Evolutionary conservation across 2,113 vertebrate genomes (phyloP), one percentile per base, ranked within the genome.

Genomic region (Eptesicus fuscus): DNA sequence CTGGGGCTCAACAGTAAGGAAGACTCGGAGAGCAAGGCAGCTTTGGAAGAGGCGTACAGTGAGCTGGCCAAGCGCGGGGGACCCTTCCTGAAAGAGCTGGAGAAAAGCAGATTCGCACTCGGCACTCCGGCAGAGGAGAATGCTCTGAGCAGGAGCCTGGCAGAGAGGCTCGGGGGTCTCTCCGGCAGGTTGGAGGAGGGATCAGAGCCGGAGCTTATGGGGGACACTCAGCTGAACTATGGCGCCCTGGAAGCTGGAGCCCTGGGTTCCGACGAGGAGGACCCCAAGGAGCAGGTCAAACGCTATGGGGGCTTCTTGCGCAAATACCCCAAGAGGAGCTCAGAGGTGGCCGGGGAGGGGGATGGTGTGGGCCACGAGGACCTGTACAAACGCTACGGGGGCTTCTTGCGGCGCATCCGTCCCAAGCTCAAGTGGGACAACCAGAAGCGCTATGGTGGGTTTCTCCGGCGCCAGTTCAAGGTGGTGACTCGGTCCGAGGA

Each of bases 351-450:
- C 0, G 49, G 96, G 92, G 82, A 97, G 40, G 61, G 98, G 94
- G 98, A 97, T 4, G 61, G n/a, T 40, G 83, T 56, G 74, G 97
- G 97, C 91, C 98, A 97, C 30, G 98, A 99, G 23, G 99, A 99
- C 97, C 98, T 99, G 59, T 99, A 99, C 97, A 99, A 99, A 96
- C 99, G 99, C 88, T 99, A 99, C 2, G 99, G 99, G 0, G 99
- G 99, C 79, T 99, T 99, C 98, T 97, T 99, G 99, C 98, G 99
- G 93, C 98, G 99, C 95, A 99, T 99, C 97, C 99, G 99, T 6
- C 99, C 99, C 91, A 99, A 99, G 98, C 98, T 99, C 59, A 99
- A 99, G 95, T 99, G 99, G 99, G 99, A 99, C 98, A 99, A 99
- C 96, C 99, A 99, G 98, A 99, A 99, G 97, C 98, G 99, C 32